Evolutionary conservation across 2,797 vertebrate species (phyloP).

Genomic region (Sebastes kiyomatsui): DNA sequence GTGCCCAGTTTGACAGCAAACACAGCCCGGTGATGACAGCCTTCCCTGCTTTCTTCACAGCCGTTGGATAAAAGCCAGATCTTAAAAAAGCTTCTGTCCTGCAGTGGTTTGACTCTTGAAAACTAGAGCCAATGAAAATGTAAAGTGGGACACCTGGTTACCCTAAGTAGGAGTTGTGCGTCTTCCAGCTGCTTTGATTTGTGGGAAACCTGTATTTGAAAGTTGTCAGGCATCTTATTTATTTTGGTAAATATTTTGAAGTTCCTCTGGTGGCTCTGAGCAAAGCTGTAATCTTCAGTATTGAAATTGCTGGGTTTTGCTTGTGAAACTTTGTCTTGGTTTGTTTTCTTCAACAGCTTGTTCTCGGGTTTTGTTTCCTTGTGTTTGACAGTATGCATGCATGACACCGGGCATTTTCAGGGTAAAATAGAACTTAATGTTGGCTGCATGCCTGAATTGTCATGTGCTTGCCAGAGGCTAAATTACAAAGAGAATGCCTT

Average conservation of each 20-base stretch:
- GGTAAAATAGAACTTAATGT: conserved; percentile 64
- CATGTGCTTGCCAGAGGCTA: conserved; percentile 23
- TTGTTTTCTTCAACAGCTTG: not conserved
- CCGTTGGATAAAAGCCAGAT: no score
- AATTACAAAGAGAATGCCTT: not conserved
- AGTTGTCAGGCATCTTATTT: not conserved
- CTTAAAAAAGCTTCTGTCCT: no score
- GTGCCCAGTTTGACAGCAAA: no score
- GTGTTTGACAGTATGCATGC: not conserved
- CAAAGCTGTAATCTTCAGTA: conserved; percentile 4
- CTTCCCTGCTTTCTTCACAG: no score
- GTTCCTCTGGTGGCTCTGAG: not conserved
- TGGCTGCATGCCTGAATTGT: conserved; percentile 41
- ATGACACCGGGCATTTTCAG: conserved; percentile 28
- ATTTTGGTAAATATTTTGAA: not conserved
- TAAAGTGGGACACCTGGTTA: no score
- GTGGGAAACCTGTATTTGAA: not conserved
- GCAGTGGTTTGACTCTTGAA: no score
- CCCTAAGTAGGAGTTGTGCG: not conserved
- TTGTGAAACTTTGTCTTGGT: not conserved
- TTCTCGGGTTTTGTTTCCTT: not conserved
- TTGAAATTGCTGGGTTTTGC: not conserved
- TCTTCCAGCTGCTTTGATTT: not conserved
- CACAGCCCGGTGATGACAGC: no score
- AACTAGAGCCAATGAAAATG: no score